Base-by-base conservation (phyloP, 2,797 vertebrate genomes). In the Fratercula arctica region DNA sequence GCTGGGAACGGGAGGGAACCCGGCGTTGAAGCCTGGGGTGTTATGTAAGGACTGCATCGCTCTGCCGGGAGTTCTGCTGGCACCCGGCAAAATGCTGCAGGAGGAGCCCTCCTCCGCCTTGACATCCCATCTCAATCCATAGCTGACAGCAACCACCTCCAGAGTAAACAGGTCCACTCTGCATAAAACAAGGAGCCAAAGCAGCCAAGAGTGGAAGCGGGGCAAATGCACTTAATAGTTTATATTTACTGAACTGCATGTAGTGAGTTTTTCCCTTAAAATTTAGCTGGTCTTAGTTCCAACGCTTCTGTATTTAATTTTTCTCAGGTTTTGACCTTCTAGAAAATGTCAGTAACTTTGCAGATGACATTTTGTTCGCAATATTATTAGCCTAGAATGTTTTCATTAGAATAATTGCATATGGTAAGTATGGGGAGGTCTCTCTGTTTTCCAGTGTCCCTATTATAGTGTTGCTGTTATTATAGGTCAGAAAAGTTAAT, bases 41-140 rank as follows among this genome's bases (percentile, higher is more conserved):
- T 95, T 95, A 90, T 60, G 31, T 83, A 95, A 95, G 93, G 67
- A 16, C 91, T 96, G 92, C 89, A 91, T 88, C 50, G 17, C 70
- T 59, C 20, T 86, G 53, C n/a, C 50, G 56, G 48, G 51, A 82
- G 45, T 87, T 83, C 90, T 95, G 91, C 92, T 80, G 70, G 75
- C 88, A 77, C 82, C 90, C 68, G 37, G 81, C 0, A 0, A 77
- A 95, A 81, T 16, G 64, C 79, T 85, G 89, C 89, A 72, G 91
- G 74, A 90, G 60, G 68, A 95, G 33, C 50, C 87, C 17, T 46
- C 77, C 39, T 45, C 83, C 68, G 57, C 77, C 92, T 95, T 82
- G 46, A 66, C 46, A 61, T 61, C 72, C 67, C 75, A 18, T 28
- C 67, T 66, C 81, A 90, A 82, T 70, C 48, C 73, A 75, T 25